These are phyloP conservation scores for Amorpha juglandis DNA, from an alignment of 2,888 invertebrate species.

Conservation along the genomic window DNA sequence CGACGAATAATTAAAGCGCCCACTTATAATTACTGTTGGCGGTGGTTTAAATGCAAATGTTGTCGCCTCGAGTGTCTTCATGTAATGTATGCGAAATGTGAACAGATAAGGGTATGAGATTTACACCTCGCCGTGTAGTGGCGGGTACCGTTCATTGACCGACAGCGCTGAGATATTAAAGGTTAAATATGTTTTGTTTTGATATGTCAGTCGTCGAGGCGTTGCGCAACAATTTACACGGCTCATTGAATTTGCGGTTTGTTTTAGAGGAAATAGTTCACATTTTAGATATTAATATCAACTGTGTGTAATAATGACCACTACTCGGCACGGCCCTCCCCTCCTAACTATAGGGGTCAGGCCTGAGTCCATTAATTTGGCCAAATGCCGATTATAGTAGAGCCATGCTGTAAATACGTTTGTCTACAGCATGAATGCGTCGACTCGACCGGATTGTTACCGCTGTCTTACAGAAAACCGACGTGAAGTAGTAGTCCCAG, in stretches of 20 bases:
- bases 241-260: constrained; percentile 9
- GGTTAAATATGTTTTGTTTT: constrained; percentile 26
- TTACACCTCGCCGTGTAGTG: constrained; percentile 72
- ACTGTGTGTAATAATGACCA: too few species aligned
- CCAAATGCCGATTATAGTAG: too few species aligned
- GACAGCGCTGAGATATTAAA: constrained; percentile 32
- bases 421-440: too few species aligned
- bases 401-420: too few species aligned
- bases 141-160: constrained; percentile 67
- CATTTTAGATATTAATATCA: too few species aligned
- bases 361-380: too few species aligned
- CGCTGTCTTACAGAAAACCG: too few species aligned
- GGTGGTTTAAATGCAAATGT: constrained; percentile 80
- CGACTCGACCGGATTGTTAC: too few species aligned
- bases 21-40: constrained; percentile 73
- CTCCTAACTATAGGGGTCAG: too few species aligned
- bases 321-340: too few species aligned
- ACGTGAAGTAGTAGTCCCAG: too few species aligned
- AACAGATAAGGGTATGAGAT: constrained; percentile 76
- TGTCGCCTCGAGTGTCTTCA: constrained; percentile 68
- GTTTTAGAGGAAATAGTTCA: background rate
- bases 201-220: constrained; percentile 3
- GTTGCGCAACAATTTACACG: constrained; percentile 10
- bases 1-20: constrained; percentile 70
- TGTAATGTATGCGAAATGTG: constrained; percentile 67